These are phyloP conservation scores for Ecliptopera silaceata DNA, from an alignment of 2,888 invertebrate genomes.

Conservation along the genomic window DNA sequence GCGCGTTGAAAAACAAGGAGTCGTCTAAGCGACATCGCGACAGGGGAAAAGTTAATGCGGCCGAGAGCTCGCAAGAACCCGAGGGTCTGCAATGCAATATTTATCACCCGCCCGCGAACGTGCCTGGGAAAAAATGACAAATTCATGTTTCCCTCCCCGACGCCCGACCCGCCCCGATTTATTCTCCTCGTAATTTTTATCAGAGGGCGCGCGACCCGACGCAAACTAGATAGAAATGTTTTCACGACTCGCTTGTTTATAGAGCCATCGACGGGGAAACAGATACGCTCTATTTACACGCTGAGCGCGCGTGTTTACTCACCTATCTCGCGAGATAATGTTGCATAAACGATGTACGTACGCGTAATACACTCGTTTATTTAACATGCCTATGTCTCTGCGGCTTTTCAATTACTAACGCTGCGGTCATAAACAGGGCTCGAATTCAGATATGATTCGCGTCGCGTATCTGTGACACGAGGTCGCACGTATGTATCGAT, in stretches of 20 bases:
- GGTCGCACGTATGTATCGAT: slow-evolving; percentile 60
- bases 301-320: slow-evolving; percentile 65
- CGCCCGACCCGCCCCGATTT: slow-evolving; percentile 65
- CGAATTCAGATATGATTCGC: slow-evolving; percentile 28
- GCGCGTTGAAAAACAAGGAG: slow-evolving; percentile 71
- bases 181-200: slow-evolving; percentile 78
- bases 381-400: slow-evolving; percentile 55
- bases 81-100: slow-evolving; percentile 78
- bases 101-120: slow-evolving; percentile 78
- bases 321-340: slow-evolving; percentile 75
- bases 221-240: slow-evolving; percentile 77
- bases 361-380: slow-evolving; percentile 58
- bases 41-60: slow-evolving; percentile 65
- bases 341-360: slow-evolving; percentile 66
- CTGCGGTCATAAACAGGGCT: slow-evolving; percentile 43
- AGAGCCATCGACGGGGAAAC: slow-evolving; percentile 77
- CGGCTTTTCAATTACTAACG: slow-evolving; percentile 60
- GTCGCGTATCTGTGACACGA: slow-evolving; percentile 56
- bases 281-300: slow-evolving; percentile 76
- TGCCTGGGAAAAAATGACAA: slow-evolving; percentile 82
- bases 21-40: slow-evolving; percentile 62
- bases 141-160: slow-evolving; percentile 72
- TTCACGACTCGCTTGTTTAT: slow-evolving; percentile 79
- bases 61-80: slow-evolving; percentile 35
- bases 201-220: slow-evolving; percentile 69